Base-by-base conservation (phyloP, 2,888 invertebrate genomes). In the Stratiomys singularior region DNA sequence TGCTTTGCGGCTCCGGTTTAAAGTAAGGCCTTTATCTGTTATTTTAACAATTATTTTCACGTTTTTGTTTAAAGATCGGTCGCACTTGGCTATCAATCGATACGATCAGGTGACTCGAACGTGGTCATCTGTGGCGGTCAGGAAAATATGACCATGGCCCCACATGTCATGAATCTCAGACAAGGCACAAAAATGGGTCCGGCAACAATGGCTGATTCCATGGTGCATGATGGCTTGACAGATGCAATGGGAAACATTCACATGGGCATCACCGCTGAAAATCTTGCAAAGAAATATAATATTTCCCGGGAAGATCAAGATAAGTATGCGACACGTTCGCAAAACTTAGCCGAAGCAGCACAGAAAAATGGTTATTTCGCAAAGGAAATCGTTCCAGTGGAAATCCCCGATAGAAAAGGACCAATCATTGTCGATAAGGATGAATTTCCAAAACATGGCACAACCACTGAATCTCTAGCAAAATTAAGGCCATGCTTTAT, bases 261-360 rank as follows among this genome's bases (percentile, higher is more conserved):
- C 83, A 96, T 96, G 95, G 95, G 95, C 74, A 87, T 92, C 30
- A 95, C 95, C 80, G 94, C 93, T 79, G 95, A 96, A 87, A 93
- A 94, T 86, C 87, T 96, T 58, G 93, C 93, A 0, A 90, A 90
- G 81, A 87, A 90, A 79, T 94, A 90, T 85, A 86, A 87, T 15
- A 89, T 96, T 58, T 88, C 89, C 13, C 88, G 94, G 78, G 88
- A 89, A 83, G 90, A 91, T 11, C 95, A 96, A 85, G 96, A 96
- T 83, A 84, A 88, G 28, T 92, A 89, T 85, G 93, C 95, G 0
- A 85, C 89, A 0, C 83, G 87, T 69, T 95, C 94, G 1, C 95
- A 96, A 83, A 87, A 88, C 64, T 91, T 90, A 83, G 89, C 91
- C 46, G 90, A 90, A 81, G 83, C 82, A 15, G 93, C 95, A 0